Percentiles rank a stretch among this genome's conserved stretches.
phyloP scores from a whole-genome alignment of 2,888 invertebrate species.

The Parnassius mnemosyne region DNA sequence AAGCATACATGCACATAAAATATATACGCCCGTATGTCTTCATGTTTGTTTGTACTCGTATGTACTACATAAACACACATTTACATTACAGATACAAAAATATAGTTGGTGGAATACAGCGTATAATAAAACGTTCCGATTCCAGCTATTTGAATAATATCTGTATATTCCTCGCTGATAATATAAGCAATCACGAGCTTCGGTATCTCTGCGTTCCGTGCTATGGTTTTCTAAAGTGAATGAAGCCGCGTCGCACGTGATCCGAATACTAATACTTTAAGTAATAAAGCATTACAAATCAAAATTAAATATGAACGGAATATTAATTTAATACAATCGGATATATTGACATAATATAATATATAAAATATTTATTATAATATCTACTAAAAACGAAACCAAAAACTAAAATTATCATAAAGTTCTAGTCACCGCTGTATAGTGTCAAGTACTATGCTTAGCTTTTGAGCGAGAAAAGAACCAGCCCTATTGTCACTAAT shows the following conservation, averaged over 20 bases:
- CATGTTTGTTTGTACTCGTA: no score
- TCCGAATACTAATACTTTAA: constrained; percentile 50
- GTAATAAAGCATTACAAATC: constrained; percentile 67
- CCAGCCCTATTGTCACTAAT: no score
- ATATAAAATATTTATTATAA: no score
- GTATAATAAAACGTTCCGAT: not conserved
- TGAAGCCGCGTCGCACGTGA: constrained; percentile 52
- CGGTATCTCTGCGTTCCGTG: constrained; percentile 54
- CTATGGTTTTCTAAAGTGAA: constrained; percentile 52
- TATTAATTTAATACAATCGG: constrained; percentile 62
- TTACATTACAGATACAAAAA: no score
- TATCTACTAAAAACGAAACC: no score
- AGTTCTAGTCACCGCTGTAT: no score
- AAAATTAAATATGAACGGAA: constrained; percentile 77
- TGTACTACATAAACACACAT: no score
- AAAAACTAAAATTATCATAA: no score
- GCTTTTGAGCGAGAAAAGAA: no score
- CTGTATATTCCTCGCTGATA: constrained; percentile 52
- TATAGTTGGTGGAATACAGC: not conserved
- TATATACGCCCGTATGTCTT: no score
- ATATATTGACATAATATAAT: constrained; percentile 38
- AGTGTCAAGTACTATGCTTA: no score
- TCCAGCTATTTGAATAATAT: constrained; percentile 28
- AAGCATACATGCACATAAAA: no score
- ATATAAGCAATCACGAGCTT: constrained; percentile 67